These are phyloP conservation scores for Dolichomitus sp. DNA, from an alignment of 2,888 invertebrate genomes.

Conservation along the genomic window DNA sequence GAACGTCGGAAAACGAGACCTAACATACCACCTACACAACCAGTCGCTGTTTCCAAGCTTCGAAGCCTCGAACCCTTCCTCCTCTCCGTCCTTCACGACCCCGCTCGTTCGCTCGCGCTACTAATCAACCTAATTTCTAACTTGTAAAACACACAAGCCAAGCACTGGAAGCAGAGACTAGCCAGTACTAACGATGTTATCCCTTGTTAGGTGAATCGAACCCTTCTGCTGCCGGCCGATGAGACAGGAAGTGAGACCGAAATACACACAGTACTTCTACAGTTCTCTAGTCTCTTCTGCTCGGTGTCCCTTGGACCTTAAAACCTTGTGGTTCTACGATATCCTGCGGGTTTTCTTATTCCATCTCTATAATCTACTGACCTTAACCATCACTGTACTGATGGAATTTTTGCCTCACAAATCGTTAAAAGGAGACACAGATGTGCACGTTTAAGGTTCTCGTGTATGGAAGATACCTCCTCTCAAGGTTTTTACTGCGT, in stretches of 20 bases:
- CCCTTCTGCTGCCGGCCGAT: conserved; percentile 75
- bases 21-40: conserved; percentile 21
- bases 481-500: background rate
- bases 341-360: conserved; percentile 4
- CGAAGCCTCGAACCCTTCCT: conserved; percentile 37
- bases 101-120: conserved; percentile 73
- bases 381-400: conserved; percentile 32
- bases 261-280: conserved; percentile 33
- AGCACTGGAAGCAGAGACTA: conserved; percentile 66
- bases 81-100: conserved; percentile 65
- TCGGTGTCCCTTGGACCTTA: conserved; percentile 20
- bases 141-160: conserved; percentile 86
- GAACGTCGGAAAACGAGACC: conserved; percentile 40
- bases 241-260: conserved; percentile 56
- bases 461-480: background rate
- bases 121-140: conserved; percentile 86
- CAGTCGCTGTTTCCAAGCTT: conserved; percentile 13
- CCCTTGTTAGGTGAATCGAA: conserved; percentile 85
- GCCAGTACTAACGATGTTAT: conserved; percentile 84
- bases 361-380: background rate
- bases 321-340: conserved; percentile 35
- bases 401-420: conserved; percentile 17
- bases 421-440: conserved; percentile 12
- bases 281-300: conserved; percentile 45
- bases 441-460: background rate